Evolutionary conservation across 2,888 invertebrate genomes (phyloP).

Genomic region (Ernsta delagoae): DNA sequence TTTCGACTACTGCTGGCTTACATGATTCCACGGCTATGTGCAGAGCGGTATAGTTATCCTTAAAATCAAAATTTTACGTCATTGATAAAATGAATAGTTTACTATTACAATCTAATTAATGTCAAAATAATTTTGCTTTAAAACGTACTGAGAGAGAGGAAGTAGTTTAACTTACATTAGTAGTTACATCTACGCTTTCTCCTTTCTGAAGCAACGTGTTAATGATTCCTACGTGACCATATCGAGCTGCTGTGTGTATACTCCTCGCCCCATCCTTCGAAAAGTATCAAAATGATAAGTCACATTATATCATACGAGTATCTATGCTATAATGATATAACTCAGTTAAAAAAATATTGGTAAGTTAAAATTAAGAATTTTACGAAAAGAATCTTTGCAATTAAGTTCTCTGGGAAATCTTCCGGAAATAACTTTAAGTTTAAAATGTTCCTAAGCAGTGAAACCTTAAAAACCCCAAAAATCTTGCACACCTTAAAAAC

Average conservation of each 20-base stretch:
- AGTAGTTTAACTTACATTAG: conserved; percentile 88
- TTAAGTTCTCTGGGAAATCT: no score
- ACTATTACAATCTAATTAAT: not conserved
- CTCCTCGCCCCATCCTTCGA: conserved; percentile 95
- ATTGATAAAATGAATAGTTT: not conserved
- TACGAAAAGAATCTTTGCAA: no score
- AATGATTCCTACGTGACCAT: conserved; percentile 98
- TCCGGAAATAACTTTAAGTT: no score
- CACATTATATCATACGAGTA: not conserved
- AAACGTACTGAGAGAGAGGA: not conserved
- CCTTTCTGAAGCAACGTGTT: conserved; percentile 98
- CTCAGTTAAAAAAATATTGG: no score
- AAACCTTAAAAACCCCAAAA: no score
- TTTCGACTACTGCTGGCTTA: conserved; percentile 97
- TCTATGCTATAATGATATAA: no score
- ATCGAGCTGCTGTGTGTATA: conserved; percentile 98
- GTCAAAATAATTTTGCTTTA: not conserved
- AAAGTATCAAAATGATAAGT: not conserved
- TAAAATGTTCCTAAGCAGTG: no score
- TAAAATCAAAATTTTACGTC: conserved; percentile 33
- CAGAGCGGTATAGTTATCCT: conserved; percentile 99
- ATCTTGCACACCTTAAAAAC: no score
- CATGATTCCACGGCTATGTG: conserved; percentile 98
- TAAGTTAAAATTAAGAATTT: no score
- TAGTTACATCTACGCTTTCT: conserved; percentile 97